These are phyloP conservation scores for Nothobranchius furzeri DNA, from an alignment of 2,113 vertebrate genomes.

Conservation along the genomic window DNA sequence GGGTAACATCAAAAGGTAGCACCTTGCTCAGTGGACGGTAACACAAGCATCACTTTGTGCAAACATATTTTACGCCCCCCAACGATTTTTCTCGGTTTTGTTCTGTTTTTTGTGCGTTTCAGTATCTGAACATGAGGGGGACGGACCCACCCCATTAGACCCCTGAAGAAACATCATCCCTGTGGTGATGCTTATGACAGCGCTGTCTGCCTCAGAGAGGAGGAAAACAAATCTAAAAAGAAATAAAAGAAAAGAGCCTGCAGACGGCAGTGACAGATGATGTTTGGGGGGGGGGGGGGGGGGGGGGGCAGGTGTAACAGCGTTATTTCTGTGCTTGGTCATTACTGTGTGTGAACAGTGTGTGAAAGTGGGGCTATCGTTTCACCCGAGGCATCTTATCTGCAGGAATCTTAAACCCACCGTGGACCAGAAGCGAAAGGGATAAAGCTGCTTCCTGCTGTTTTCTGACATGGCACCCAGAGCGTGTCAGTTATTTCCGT, in stretches of 20 bases:
- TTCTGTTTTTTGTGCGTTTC: slow-evolving; percentile 5
- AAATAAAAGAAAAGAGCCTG: slow-evolving; percentile 40
- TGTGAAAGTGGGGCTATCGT: slow-evolving; percentile 13
- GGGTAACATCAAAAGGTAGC: background rate
- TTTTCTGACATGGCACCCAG: slow-evolving; percentile 24
- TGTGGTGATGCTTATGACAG: slow-evolving; percentile 56
- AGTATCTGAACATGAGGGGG: slow-evolving; percentile 25
- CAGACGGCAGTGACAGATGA: slow-evolving; percentile 69
- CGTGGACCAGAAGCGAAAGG: slow-evolving; percentile 10
- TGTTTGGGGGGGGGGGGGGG: slow-evolving; percentile 49
- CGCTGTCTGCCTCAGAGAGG: slow-evolving; percentile 46
- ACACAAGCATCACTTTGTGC: no score
- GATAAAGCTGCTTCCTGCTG: slow-evolving; percentile 37
- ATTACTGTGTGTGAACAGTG: slow-evolving; percentile 12
- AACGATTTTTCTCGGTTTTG: background rate
- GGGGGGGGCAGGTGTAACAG: slow-evolving; percentile 12
- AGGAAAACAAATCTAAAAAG: slow-evolving; percentile 21
- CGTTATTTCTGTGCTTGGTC: slow-evolving; percentile 27
- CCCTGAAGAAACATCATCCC: slow-evolving; percentile 47
- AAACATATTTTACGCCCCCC: slow-evolving; percentile 30
- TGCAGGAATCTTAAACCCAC: slow-evolving; percentile 11
- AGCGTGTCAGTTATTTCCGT: slow-evolving; percentile 40
- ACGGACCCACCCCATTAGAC: slow-evolving; percentile 49
- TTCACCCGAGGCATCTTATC: slow-evolving; percentile 1
- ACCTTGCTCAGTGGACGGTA: no score